Evolutionary conservation across 2,113 vertebrate species (phyloP), one percentile per base, ranked within the genome.

Genomic region (Gymnocephalus cernua): DNA sequence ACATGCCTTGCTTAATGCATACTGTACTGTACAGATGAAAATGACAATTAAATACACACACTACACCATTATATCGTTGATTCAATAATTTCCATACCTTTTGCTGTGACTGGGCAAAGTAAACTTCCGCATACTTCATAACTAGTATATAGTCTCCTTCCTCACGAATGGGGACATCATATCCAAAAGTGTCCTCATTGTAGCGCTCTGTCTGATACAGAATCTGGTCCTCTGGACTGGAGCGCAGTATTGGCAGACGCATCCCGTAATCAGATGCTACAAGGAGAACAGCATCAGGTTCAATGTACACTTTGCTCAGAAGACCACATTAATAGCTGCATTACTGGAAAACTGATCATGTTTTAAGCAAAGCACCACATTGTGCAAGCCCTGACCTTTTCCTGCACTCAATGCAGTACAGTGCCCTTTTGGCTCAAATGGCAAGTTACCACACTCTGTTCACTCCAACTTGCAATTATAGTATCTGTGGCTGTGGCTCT

Each of bases 31-130:
- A 41, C 45, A 53, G 25, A 73, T 16, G 8, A 29, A 8, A 62
- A 53, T 11, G 18, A 59, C 5, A 44, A 53, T 23, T 23, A 38
- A 54, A 48, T 7, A 29, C 48, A 73, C 21, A 72, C 12, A 48
- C 27, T 6, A 48, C 25, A 13, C 51, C 23, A 23, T 11, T 61
- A 14, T 3, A 29, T 0, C 0, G 35, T 32, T 2, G 6, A n/a
- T 50, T 32, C 1, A 47, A 58, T 57, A 3, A 38, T 6, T 0
- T 1, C 0, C 72, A 27, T 93, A 99, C 98, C 97, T 99, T 99
- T 92, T 99, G 98, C 82, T 99, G 98, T 41, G 98, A 99, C 88
- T 99, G 98, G 56, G 98, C 97, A 91, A 99, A 99, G 93, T 99
- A 99, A 76, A 99, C 98, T 77, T 99, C 98, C 0, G 98, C 97